Evolutionary conservation across 2,888 invertebrate species (phyloP), one percentile per base, ranked within the genome.

Genomic region (Scelioninae gen. 2): DNA sequence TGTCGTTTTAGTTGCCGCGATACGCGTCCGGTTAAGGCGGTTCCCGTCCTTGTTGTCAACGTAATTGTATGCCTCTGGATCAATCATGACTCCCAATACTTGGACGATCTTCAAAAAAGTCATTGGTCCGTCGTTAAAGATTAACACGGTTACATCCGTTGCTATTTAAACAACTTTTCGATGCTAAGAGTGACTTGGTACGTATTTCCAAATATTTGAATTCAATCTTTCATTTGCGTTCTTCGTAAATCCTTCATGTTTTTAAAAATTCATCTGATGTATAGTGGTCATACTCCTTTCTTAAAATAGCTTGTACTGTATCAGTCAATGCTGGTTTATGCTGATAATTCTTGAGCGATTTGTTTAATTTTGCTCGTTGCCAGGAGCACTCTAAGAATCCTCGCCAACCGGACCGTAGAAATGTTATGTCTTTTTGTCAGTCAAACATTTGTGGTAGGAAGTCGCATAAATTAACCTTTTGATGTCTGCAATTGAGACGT

Each of bases 31-130:
- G 37, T 19, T 52, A 19, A 53, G 39, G 15, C 53, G 53, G 41
- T 55, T 55, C 16, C n/a, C 39, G 18, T 55, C 28, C 13, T 45
- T 33, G 13, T 7, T 18, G 16, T 58, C 15, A 33, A 33, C 33
- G 41, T 55, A 55, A 55, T 41, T 28, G 33, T 45, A 19, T 19
- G 58, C 31, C 45, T 58, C 45, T 45, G 6, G 33, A 3, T 60
- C 73, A 37, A 73, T 73, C 46, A 28, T 65, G 18, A 74, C 45
- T 33, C 65, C 74, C 31, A 72, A 67, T 22, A 53, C 48, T 37
- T 74, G 1, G 46, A 74, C 60, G 19, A 72, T 33, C 18, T 35
- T 45, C 58, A 74, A 58, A 25, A 55, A 52, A 13, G 37, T 25
- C 53, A 39, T 41, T 11, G 61, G 50, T 10, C 53, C 45, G 50